Evolutionary conservation across 2,888 invertebrate genomes (phyloP), one percentile per base, ranked within the genome.

Genomic region (Andrena trimmerana): DNA sequence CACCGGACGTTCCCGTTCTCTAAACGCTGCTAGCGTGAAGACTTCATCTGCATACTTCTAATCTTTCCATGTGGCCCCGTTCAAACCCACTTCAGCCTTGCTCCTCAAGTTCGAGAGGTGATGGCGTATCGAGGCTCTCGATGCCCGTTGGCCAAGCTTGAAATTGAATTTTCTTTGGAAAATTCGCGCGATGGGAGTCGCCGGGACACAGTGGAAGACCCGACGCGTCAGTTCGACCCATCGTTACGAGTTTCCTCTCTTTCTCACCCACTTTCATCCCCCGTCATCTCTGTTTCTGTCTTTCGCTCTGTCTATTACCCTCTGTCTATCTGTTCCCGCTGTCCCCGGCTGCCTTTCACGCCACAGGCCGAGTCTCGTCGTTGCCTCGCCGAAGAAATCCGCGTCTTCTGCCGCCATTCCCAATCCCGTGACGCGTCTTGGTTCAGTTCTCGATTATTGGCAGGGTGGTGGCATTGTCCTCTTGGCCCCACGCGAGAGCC

Each of bases 301-400:
- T 78, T 24, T 67, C 54, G 57, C 36, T 70, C 8, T 24, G 24
- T 68, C 10, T 54, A 20, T 62, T 27, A 62, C 20, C 57, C 13
- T 59, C 0, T 74, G 50, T 71, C 33, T 50, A 50, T 71, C 31
- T 71, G 7, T 84, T 67, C 66, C 65, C 68, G 76, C 78, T 70
- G 48, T 70, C 78, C 79, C 81, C 78, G 79, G 78, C 82, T 85
- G 75, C 74, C 84, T 87, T 24, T 79, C 78, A 84, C 85, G 87
- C 86, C 78, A 29, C 66, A 27, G 77, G 83, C 81, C 75, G 86
- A 84, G 50, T 83, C 54, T 71, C 5, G 78, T 83, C 87, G 76
- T 86, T 83, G 78, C 86, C 86, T 77, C 84, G 85, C 86, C 78
- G 75, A 83, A 84, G 78, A 42, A 57, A 13, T 68, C 36, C 27